These are phyloP conservation scores for Hylomyscus alleni DNA, from an alignment of 2,797 vertebrate species.

Conservation along the genomic window DNA sequence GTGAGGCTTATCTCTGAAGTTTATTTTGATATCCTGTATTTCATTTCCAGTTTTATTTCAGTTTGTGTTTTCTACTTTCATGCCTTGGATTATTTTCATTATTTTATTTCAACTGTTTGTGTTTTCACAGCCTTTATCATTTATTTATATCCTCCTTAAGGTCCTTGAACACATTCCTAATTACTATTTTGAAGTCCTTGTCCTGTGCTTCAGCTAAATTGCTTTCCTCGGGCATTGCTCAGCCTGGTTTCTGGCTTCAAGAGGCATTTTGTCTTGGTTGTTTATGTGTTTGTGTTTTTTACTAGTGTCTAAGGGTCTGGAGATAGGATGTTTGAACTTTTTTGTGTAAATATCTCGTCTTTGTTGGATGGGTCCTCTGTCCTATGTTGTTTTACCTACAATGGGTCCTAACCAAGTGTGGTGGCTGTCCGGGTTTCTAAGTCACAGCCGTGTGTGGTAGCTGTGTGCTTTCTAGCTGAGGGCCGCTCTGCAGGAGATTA, in stretches of 20 bases:
- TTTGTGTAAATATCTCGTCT: neutral
- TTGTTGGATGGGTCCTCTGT: neutral
- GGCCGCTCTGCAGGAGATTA: no score
- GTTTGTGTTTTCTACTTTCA: neutral
- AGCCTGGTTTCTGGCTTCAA: neutral
- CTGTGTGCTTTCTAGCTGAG: neutral
- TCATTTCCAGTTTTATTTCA: neutral
- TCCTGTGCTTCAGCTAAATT: neutral
- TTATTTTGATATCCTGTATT: no score
- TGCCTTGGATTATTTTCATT: neutral
- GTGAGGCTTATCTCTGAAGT: neutral
- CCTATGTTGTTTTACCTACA: neutral
- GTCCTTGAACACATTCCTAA: neutral
- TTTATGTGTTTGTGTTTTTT: neutral
- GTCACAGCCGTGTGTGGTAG: neutral
- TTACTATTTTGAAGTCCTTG: neutral
- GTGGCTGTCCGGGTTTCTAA: neutral
- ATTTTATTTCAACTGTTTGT: neutral
- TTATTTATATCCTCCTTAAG: neutral
- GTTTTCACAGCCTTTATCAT: neutral
- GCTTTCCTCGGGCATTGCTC: neutral
- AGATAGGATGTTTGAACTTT: neutral
- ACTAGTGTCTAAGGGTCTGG: neutral
- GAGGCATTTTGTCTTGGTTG: neutral
- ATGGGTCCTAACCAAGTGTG: neutral